phyloP scores from a whole-genome alignment of 2,113 vertebrate genomes.

The Podarcis muralis region DNA sequence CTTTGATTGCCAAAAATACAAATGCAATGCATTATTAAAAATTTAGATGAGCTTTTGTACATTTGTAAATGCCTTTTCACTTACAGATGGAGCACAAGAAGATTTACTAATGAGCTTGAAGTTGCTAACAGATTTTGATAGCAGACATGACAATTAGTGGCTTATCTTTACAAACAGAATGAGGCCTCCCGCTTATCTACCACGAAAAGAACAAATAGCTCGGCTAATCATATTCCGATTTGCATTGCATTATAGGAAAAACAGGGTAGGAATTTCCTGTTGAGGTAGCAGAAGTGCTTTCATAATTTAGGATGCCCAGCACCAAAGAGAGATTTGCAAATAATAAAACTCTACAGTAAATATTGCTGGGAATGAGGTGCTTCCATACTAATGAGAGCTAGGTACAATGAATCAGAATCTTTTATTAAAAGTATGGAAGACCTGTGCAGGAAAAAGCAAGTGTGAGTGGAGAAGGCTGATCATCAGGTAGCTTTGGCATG shows the following conservation, averaged over 20 bases:
- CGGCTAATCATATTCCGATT: neutral
- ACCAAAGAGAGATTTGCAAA: neutral
- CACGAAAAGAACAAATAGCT: neutral
- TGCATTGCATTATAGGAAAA: neutral
- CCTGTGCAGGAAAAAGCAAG: neutral
- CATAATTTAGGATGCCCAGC: neutral
- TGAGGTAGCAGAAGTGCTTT: neutral
- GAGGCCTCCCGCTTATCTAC: slow-evolving; percentile 7
- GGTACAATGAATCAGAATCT: neutral
- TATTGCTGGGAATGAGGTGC: neutral
- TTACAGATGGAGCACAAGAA: slow-evolving; percentile 13
- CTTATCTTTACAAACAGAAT: slow-evolving; percentile 22
- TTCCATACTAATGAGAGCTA: neutral
- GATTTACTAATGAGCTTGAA: slow-evolving; percentile 40
- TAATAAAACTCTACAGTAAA: neutral
- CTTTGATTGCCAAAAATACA: slow-evolving; percentile 50
- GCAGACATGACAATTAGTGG: slow-evolving; percentile 38
- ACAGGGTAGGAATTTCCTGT: neutral
- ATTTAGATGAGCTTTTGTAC: slow-evolving; percentile 54
- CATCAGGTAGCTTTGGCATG: neutral
- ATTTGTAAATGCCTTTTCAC: slow-evolving; percentile 16
- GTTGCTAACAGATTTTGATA: slow-evolving; percentile 18
- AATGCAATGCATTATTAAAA: slow-evolving; percentile 55
- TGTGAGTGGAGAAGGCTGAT: neutral
- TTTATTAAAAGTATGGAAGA: neutral